phyloP scores from a whole-genome alignment of 2,113 vertebrate genomes.

The Nannobrachium achirus region DNA sequence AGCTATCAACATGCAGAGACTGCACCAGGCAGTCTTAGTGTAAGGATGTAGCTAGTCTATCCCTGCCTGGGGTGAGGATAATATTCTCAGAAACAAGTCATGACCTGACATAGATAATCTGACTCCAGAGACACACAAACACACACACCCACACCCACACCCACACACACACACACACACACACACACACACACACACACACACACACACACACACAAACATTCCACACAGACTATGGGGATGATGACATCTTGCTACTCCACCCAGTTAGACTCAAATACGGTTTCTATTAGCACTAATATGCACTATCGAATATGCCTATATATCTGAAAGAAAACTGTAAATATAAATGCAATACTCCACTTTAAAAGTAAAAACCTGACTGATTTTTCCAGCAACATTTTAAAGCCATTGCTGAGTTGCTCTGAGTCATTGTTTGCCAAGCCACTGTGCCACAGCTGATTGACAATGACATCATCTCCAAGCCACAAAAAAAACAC shows the following conservation, averaged over 20 bases:
- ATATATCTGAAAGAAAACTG: too few relatives aligned
- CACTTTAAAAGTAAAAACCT: not conserved
- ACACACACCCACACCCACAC: too few relatives aligned
- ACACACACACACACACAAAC: not conserved
- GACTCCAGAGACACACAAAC: not conserved
- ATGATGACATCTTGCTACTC: too few relatives aligned
- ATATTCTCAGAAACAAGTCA: slow-evolving; percentile 33
- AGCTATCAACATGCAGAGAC: slow-evolving; percentile 45
- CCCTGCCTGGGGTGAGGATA: not conserved
- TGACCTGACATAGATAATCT: slow-evolving; percentile 5
- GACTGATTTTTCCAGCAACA: not conserved
- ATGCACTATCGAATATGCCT: too few relatives aligned
- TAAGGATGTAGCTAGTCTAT: not conserved
- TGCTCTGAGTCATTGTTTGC: slow-evolving; percentile 9
- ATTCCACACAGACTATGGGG: not conserved
- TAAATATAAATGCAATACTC: not conserved
- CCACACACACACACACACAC: not conserved
- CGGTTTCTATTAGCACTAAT: too few relatives aligned
- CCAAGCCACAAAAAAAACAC: slow-evolving; percentile 54
- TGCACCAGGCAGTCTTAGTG: slow-evolving; percentile 1
- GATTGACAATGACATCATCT: slow-evolving; percentile 45
- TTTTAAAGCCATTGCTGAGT: not conserved
- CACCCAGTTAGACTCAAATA: too few relatives aligned
- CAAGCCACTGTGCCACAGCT: slow-evolving; percentile 4
- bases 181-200: not conserved